Evolutionary conservation across 2,113 vertebrate genomes (phyloP).

Genomic region (Nannospalax galili): DNA sequence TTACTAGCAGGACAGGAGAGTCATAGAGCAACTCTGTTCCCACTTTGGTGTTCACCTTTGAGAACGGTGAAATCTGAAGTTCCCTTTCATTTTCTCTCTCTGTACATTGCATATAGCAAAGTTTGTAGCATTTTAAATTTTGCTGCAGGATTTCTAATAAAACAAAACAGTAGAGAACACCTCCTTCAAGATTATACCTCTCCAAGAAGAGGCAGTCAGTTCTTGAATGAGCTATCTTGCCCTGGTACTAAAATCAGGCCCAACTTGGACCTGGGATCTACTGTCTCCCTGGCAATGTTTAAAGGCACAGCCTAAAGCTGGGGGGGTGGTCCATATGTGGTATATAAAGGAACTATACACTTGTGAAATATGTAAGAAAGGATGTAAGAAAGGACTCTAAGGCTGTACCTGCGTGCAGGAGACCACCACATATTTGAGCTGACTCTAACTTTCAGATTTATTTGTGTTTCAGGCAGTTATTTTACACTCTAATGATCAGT

Average conservation of each 20-base stretch:
- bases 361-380: not conserved
- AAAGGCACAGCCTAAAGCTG: not conserved
- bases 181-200: not conserved
- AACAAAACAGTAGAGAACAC: not conserved
- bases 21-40: not conserved
- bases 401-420: not conserved
- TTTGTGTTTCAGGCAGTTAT: not conserved
- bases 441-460: slow-evolving; percentile 1
- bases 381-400: not conserved
- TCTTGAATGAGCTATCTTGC: not conserved
- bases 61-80: not conserved
- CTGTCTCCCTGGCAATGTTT: not conserved
- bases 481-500: not conserved
- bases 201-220: not conserved
- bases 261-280: not conserved
- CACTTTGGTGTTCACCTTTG: not conserved
- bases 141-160: slow-evolving; percentile 50
- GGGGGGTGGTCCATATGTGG: not conserved
- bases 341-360: not conserved
- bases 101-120: not conserved
- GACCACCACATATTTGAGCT: not conserved
- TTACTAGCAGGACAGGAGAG: not conserved
- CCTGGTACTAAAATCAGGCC: slow-evolving; percentile 11
- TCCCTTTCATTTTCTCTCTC: slow-evolving; percentile 43
- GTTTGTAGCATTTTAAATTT: not conserved